phyloP scores from a whole-genome alignment of 2,113 vertebrate genomes.

The Saccopteryx bilineata region DNA sequence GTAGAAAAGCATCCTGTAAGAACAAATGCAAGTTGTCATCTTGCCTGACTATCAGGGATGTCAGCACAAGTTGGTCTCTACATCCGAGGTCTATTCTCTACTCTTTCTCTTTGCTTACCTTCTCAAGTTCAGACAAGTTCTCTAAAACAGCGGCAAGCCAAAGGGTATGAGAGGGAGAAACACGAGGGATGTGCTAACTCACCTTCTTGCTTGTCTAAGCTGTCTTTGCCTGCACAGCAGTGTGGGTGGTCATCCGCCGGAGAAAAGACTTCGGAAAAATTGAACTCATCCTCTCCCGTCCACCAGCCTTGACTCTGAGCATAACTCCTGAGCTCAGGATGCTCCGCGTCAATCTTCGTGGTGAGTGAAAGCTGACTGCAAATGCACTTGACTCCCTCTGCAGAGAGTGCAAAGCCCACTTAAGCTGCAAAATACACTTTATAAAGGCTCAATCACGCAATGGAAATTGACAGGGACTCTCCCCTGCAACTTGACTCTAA shows the following conservation, averaged over 20 bases:
- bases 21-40: background rate
- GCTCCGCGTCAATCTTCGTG: slow-evolving; percentile 90
- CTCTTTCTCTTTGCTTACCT: background rate
- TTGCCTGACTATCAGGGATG: background rate
- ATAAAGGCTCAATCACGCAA: background rate
- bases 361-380: slow-evolving; percentile 90
- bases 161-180: background rate
- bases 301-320: slow-evolving; percentile 92
- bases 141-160: background rate
- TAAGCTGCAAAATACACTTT: background rate
- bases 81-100: background rate
- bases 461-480: background rate
- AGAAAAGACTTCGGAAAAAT: slow-evolving; percentile 90
- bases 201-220: slow-evolving; percentile 89
- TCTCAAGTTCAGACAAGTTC: background rate
- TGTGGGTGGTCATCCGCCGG: slow-evolving; percentile 82
- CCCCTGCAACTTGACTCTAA: background rate
- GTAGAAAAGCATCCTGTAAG: background rate
- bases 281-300: slow-evolving; percentile 89
- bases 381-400: slow-evolving; percentile 90
- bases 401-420: slow-evolving; percentile 62
- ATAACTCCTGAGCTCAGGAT: slow-evolving; percentile 88
- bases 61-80: background rate
- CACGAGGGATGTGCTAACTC: slow-evolving; percentile 34
- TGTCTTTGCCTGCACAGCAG: slow-evolving; percentile 86